phyloP scores from a whole-genome alignment of 2,113 vertebrate species.

The Damaliscus lunatus region DNA sequence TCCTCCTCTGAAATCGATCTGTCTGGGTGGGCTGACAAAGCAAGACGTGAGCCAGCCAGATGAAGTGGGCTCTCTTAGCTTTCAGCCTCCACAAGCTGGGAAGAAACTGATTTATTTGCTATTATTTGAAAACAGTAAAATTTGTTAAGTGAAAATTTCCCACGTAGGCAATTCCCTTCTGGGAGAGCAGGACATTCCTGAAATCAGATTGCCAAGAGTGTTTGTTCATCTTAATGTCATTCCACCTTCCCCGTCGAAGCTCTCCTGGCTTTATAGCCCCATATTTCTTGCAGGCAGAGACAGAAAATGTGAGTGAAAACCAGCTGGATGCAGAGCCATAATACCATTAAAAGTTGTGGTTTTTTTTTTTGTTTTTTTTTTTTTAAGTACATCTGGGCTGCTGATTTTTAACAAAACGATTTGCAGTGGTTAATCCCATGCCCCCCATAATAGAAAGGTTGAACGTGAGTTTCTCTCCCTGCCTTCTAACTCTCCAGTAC shows the following conservation, averaged over 20 bases:
- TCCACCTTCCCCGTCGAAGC: not conserved
- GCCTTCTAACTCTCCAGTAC: not conserved
- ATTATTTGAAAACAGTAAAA: slow-evolving; percentile 55
- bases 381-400: not conserved
- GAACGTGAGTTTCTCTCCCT: fast-evolving
- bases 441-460: not conserved
- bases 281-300: slow-evolving; percentile 56
- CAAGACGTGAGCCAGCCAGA: not conserved
- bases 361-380: not conserved
- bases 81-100: not conserved
- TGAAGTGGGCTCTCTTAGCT: not conserved
- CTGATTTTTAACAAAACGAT: slow-evolving; percentile 8
- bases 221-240: slow-evolving; percentile 25
- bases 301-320: not conserved
- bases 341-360: not conserved
- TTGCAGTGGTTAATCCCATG: not conserved
- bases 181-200: not conserved
- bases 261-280: slow-evolving; percentile 19
- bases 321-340: not conserved
- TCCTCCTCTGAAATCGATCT: slow-evolving; percentile 32
- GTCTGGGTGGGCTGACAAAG: slow-evolving; percentile 10
- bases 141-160: slow-evolving; percentile 63
- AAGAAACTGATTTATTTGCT: slow-evolving; percentile 40
- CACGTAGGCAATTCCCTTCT: slow-evolving; percentile 2
- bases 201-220: not conserved